A percentile compares a stretch with the other conserved stretches of the same genome.
Conservation (phyloP, 2,888 invertebrate species). For the Leuctra nigra region DNA sequence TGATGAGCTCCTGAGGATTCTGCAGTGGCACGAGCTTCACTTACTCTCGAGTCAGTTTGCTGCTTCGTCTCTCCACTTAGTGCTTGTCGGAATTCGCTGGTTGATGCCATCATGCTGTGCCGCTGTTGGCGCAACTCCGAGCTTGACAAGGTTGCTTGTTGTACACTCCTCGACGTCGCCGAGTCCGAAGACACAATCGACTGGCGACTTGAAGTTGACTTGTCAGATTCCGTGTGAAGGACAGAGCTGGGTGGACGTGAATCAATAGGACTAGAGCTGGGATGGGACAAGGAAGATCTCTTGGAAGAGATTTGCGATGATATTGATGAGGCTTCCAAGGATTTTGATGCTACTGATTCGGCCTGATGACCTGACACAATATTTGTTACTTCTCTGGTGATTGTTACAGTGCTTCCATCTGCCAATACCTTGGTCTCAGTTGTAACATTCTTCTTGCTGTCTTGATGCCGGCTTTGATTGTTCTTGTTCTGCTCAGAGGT, state of each 20-base stretch:
- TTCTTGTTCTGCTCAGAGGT: constrained; percentile 32
- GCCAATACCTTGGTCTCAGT: constrained; percentile 40
- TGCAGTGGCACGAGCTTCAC: too few species aligned
- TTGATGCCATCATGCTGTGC: constrained; percentile 19
- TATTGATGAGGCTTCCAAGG: neutral
- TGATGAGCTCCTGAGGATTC: constrained; percentile 47
- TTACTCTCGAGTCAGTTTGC: constrained; percentile 5
- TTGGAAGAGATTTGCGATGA: neutral
- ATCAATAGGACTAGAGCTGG: neutral
- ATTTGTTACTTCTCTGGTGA: constrained; percentile 26
- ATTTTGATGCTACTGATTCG: constrained; percentile 22
- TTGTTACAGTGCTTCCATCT: constrained; percentile 44
- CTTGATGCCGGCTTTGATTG: constrained; percentile 34
- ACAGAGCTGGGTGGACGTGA: too few species aligned
- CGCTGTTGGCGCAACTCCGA: constrained; percentile 16
- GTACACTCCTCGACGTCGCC: neutral
- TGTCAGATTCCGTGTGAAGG: too few species aligned
- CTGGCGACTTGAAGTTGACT: constrained; percentile 4
- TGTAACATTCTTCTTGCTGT: constrained; percentile 31
- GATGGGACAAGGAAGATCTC: neutral
- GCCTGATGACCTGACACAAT: constrained; percentile 21
- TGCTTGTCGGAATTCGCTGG: constrained; percentile 47
- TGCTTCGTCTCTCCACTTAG: constrained; percentile 35
- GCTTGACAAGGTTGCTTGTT: constrained; percentile 16
- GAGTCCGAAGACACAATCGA: neutral